Evolutionary conservation across 2,113 vertebrate species (phyloP).

Genomic region (Oophaga pumilio): DNA sequence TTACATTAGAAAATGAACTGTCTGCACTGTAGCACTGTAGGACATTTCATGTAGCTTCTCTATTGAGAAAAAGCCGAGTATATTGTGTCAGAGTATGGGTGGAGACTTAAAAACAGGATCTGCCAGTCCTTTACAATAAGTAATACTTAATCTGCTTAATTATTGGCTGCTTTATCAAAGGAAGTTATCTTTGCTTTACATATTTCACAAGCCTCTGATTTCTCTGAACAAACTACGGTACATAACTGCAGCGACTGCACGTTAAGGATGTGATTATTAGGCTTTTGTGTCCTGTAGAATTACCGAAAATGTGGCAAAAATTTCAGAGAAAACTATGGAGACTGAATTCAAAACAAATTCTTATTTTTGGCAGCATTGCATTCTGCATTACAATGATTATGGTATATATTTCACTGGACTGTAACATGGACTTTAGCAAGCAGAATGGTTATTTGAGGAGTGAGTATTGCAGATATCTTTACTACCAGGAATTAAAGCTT

Average conservation of each 20-base stretch:
- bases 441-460: constrained; percentile 26
- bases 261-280: neutral
- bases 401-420: constrained; percentile 58
- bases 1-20: no score
- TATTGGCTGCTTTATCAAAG: neutral
- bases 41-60: neutral
- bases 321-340: neutral
- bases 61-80: neutral
- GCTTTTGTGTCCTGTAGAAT: no score
- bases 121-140: neutral
- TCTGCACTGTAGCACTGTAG: neutral
- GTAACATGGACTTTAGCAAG: constrained; percentile 20
- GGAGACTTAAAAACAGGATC: neutral
- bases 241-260: neutral
- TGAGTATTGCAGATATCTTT: constrained; percentile 59
- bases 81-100: neutral
- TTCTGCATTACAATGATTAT: constrained; percentile 59
- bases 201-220: neutral
- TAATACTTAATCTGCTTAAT: neutral
- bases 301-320: neutral
- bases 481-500: constrained; percentile 65
- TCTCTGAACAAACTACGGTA: neutral
- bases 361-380: constrained; percentile 57
- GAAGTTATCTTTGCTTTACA: neutral
- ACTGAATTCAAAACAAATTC: neutral